phyloP scores from a whole-genome alignment of 2,797 vertebrate genomes.

The Bovichtus variegatus region DNA sequence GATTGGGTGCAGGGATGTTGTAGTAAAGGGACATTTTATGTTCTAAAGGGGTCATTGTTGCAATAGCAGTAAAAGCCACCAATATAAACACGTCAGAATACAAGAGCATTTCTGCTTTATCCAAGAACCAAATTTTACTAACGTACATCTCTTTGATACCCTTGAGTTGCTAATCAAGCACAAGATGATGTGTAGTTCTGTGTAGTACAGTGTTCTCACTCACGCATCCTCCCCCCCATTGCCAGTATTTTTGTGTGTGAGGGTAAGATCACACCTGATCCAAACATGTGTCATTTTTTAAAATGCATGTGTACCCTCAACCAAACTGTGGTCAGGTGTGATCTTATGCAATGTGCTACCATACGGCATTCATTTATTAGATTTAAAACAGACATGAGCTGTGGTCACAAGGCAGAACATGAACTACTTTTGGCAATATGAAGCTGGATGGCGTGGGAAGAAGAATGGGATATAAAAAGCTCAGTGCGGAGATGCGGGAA shows the following conservation, averaged over 20 bases:
- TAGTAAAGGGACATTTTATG: neutral
- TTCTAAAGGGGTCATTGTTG: neutral
- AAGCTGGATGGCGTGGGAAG: neutral
- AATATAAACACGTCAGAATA: neutral
- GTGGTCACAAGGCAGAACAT: neutral
- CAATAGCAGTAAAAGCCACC: neutral
- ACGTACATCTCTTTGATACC: neutral
- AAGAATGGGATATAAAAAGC: neutral
- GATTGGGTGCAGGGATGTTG: neutral
- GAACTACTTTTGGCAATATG: neutral
- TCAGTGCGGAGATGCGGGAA: neutral
- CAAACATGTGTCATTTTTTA: neutral
- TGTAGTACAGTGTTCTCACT: neutral
- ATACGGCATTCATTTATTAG: neutral
- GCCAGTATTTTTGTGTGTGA: neutral
- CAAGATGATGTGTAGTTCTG: neutral
- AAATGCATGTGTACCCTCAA: constrained; percentile 1
- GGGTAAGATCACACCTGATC: constrained; percentile 8
- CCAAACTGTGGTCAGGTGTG: neutral
- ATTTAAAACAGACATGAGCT: constrained; percentile 6
- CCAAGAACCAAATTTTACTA: neutral
- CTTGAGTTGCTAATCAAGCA: neutral
- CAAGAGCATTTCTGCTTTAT: neutral
- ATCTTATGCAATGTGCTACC: neutral
- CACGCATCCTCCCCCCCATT: too few relatives aligned